These are phyloP conservation scores for Poeciliopsis presidionis DNA, from an alignment of 2,797 vertebrate genomes.

Conservation along the genomic window DNA sequence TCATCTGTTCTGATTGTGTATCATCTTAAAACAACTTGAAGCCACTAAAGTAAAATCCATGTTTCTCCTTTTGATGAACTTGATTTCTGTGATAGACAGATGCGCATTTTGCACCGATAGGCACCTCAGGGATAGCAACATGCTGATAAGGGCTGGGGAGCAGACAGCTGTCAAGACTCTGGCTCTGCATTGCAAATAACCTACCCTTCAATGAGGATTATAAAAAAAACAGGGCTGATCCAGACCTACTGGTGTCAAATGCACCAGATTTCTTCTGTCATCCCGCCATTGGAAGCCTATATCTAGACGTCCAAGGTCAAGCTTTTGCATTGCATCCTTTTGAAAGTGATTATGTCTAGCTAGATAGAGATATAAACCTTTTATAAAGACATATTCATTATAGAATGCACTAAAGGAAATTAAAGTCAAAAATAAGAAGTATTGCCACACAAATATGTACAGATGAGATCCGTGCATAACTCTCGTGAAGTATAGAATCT, in stretches of 20 bases:
- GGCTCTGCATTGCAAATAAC: constrained; percentile 50
- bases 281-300: not conserved
- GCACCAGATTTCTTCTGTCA: constrained; percentile 2
- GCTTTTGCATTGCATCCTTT: not conserved
- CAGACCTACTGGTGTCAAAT: constrained; percentile 26
- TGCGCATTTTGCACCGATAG: constrained; percentile 43
- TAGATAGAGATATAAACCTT: not conserved
- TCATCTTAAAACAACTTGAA: constrained; percentile 16
- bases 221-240: constrained; percentile 27
- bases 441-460: not conserved
- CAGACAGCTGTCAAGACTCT: constrained; percentile 68
- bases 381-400: not conserved
- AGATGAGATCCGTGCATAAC: not conserved
- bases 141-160: constrained; percentile 44
- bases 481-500: not conserved
- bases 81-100: constrained; percentile 49
- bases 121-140: constrained; percentile 40
- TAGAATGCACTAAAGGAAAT: not conserved
- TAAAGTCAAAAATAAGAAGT: not conserved
- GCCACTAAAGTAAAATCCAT: constrained; percentile 12
- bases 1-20: constrained; percentile 8
- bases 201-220: constrained; percentile 52
- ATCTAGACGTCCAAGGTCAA: not conserved
- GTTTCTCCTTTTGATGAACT: constrained; percentile 26
- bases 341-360: not conserved